Evolutionary conservation across 2,888 invertebrate genomes (phyloP).

Genomic region (Myathropa florea): DNA sequence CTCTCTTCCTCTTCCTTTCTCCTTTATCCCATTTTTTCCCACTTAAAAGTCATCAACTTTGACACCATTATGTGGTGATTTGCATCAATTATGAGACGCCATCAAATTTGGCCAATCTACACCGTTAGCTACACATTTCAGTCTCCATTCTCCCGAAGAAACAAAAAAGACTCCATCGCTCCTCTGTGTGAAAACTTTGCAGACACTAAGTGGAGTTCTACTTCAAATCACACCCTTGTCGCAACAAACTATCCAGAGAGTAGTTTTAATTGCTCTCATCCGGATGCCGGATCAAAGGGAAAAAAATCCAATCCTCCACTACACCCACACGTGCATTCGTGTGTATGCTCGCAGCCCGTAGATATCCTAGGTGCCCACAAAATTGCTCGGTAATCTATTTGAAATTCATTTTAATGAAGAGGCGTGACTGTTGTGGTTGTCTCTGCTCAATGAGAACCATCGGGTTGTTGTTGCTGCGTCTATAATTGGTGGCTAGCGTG

Average conservation of each 20-base stretch:
- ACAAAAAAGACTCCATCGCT: not conserved
- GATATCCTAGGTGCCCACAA: conserved; percentile 24
- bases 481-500: conserved; percentile 35
- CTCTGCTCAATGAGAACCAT: not conserved
- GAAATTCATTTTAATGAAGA: conserved; percentile 69
- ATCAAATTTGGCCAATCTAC: not conserved
- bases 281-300: conserved; percentile 36
- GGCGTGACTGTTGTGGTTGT: conserved; percentile 55
- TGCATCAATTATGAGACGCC: not conserved
- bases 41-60: not conserved
- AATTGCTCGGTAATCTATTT: conserved; percentile 69
- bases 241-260: conserved; percentile 31
- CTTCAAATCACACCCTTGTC: not conserved
- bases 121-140: not conserved
- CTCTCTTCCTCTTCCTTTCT: not conserved
- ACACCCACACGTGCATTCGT: conserved; percentile 7
- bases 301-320: not conserved
- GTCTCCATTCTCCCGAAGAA: not conserved
- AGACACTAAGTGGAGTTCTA: not conserved
- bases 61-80: not conserved
- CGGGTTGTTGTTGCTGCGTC: conserved; percentile 31
- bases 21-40: not conserved
- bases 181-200: not conserved
- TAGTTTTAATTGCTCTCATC: conserved; percentile 60
- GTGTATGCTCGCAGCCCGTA: not conserved